Evolutionary conservation across 2,797 vertebrate species (phyloP).

Genomic region (Diplodus sargus): DNA sequence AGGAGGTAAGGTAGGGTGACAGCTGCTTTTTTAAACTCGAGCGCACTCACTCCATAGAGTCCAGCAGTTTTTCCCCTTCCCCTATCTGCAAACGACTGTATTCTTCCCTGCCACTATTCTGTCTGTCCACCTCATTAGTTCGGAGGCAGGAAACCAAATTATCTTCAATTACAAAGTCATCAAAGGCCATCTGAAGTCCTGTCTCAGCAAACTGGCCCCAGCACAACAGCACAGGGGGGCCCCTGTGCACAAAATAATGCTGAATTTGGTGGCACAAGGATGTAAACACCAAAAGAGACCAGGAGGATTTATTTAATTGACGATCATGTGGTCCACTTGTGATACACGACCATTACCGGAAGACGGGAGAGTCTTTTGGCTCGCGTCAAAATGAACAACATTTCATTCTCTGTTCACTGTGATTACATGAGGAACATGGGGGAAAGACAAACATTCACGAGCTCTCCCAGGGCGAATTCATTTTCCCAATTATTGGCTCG

Average conservation of each 20-base stretch:
- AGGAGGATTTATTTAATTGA: constrained; percentile 41
- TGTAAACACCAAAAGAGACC: constrained; percentile 29
- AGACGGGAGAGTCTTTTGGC: constrained; percentile 19
- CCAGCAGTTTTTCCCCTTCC: constrained; percentile 31
- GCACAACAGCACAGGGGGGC: constrained; percentile 11
- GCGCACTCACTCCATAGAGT: constrained; percentile 39
- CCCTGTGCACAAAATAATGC: constrained; percentile 4
- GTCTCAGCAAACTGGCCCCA: constrained; percentile 76
- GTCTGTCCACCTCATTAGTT: constrained; percentile 85
- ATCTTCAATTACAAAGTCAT: constrained; percentile 85
- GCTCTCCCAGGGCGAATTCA: constrained; percentile 41
- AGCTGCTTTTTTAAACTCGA: constrained; percentile 71
- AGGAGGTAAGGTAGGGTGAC: constrained; percentile 62
- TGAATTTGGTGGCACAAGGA: constrained; percentile 23
- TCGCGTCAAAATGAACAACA: constrained; percentile 4
- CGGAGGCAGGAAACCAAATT: constrained; percentile 85
- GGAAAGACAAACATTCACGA: constrained; percentile 4
- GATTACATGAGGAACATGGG: constrained; percentile 30
- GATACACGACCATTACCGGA: constrained; percentile 24
- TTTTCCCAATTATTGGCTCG: constrained; percentile 52
- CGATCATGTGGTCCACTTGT: constrained; percentile 19
- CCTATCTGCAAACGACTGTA: constrained; percentile 60
- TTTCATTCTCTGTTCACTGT: constrained; percentile 11
- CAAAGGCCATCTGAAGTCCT: constrained; percentile 83
- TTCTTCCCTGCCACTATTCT: constrained; percentile 65